Evolutionary conservation across 2,888 invertebrate species (phyloP), one percentile per base, ranked within the genome.

Genomic region (Augochlorella aurata): DNA sequence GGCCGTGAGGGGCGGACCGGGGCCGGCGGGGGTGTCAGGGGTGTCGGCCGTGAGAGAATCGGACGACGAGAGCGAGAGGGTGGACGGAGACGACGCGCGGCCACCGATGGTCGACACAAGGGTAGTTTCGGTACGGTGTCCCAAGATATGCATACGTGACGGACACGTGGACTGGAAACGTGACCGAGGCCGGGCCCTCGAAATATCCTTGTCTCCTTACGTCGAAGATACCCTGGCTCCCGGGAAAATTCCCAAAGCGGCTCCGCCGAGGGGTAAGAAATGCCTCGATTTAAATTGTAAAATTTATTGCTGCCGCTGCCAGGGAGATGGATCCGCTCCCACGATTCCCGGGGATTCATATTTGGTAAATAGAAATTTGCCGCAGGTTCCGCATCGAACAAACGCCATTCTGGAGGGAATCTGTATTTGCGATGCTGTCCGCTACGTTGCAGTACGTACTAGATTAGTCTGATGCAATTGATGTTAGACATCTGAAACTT

Each of bases 121-220:
- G 90, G 90, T 91, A 90, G 91, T 90, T 91, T 88, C 87, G 84
- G 83, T 85, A 87, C 90, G 89, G 88, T 89, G 91, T 92, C 92
- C 92, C 93, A 93, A 93, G 93, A 93, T 93, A 93, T 93, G 93
- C 93, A 93, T 93, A 93, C 93, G 93, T 93, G 93, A 93, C 93
- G 91, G 93, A 92, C 91, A 81, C 85, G 84, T 76, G 86, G 79
- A 82, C 86, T 79, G 80, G 63, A 83, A 86, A 88, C 89, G 88
- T 88, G 88, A 88, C 82, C 78, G 74, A 78, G 50, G 82, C 54
- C 71, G 87, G 87, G 75, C 86, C 80, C 74, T 74, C 77, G 79
- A 86, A 83, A 85, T 83, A 72, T 79, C 69, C 75, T 78, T 66
- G 63, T 70, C 74, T 77, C 81, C 79, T 82, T 77, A 71, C 67